These are phyloP conservation scores for Microctonus hyperodae DNA, from an alignment of 2,888 invertebrate species.

Conservation along the genomic window DNA sequence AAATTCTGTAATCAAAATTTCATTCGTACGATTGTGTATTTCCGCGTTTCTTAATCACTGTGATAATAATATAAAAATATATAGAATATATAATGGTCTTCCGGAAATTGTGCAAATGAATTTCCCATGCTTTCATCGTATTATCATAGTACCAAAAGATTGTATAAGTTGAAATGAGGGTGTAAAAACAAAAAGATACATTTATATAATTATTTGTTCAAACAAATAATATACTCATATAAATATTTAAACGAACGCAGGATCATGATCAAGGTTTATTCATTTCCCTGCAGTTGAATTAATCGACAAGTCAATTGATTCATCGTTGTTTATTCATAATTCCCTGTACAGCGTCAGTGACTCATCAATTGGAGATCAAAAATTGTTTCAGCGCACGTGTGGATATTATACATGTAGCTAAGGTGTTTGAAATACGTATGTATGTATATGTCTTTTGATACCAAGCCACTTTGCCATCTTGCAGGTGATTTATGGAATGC, in stretches of 20 bases:
- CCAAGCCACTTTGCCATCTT: slow-evolving; percentile 20
- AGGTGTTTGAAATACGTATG: slow-evolving; percentile 15
- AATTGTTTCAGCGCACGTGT: background rate
- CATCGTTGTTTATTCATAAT: slow-evolving; percentile 2
- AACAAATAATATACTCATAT: no score
- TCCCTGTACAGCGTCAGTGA: slow-evolving; percentile 28
- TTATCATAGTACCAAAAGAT: background rate
- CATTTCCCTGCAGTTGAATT: slow-evolving; percentile 24
- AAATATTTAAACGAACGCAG: no score
- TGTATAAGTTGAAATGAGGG: background rate
- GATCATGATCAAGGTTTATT: no score
- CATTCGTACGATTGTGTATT: slow-evolving; percentile 13
- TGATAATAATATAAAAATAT: slow-evolving; percentile 26
- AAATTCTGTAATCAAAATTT: slow-evolving; percentile 14
- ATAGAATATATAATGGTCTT: slow-evolving; percentile 32
- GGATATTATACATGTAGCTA: background rate
- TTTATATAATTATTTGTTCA: no score
- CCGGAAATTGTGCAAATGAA: slow-evolving; percentile 44
- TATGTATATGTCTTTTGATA: slow-evolving; percentile 15
- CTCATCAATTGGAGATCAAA: slow-evolving; percentile 21
- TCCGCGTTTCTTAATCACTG: slow-evolving; percentile 24
- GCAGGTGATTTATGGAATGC: slow-evolving; percentile 20
- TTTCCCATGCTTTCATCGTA: slow-evolving; percentile 34
- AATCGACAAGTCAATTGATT: slow-evolving; percentile 37
- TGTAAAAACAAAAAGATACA: background rate